Base-by-base conservation (phyloP, 2,888 invertebrate genomes). In the Julus scanicus region DNA sequence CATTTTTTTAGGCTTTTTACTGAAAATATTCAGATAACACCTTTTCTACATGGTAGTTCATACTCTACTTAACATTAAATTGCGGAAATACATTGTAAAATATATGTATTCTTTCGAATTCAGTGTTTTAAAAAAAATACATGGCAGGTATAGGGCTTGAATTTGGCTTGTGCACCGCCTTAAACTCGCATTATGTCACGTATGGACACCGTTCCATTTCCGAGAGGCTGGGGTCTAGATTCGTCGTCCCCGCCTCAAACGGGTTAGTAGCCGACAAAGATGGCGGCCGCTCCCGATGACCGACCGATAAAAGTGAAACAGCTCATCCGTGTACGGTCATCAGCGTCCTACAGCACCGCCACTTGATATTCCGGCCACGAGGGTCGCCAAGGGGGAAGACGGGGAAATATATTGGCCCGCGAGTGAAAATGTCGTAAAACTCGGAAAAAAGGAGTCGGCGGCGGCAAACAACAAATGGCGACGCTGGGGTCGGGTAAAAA, bases 351-450 rank as follows among this genome's bases (percentile, higher is more conserved):
- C 63, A 63, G 71, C 71, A 20, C 71, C 71, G 71, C 71, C 71
- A 71, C 71, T 71, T 71, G n/a, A 29, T 71, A 71, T 71, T 71
- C 71, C 29, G 71, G 71, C 71, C 71, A 71, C 71, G 71, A 71
- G 71, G 71, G 71, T 20, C 71, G 71, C 71, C 20, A 20, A n/a
- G 71, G 71, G 71, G 71, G n/a, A 20, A 29, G 11, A 71, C 29
- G 71, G 71, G 71, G 71, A 71, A 71, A 71, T 71, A 29, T 71
- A 71, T 71, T 71, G 71, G 20, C 71, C 71, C 71, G 71, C n/a
- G 71, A 71, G 71, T 71, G 71, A 71, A 71, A 71, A 71, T 71
- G 71, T 71, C 71, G 29, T 71, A 71, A 71, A 71, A 71, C 20
- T 20, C 71, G 29, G 71, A 71, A 71, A 71, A 71, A 71, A n/a